phyloP scores from a whole-genome alignment of 1,140 invertebrate genomes.

The Aphidius ervi region DNA sequence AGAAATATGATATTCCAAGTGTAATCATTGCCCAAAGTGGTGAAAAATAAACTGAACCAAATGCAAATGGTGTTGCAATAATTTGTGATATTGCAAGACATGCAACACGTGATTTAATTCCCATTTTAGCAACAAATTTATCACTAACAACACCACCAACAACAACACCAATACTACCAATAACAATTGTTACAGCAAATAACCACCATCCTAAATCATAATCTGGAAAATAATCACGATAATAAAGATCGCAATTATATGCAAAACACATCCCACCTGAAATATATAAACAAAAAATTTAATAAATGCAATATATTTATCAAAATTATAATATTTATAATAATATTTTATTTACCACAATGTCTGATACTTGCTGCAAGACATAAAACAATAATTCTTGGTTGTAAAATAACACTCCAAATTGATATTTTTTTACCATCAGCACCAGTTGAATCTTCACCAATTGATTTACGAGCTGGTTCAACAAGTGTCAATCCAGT shows the following conservation, averaged over 20 bases:
- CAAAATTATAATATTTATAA: no score
- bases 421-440: slow-evolving; percentile 56
- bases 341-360: slow-evolving; percentile 61
- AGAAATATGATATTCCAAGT: slow-evolving; percentile 78
- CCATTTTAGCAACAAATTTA: slow-evolving; percentile 82
- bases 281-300: slow-evolving; percentile 22
- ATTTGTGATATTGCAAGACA: slow-evolving; percentile 81
- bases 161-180: slow-evolving; percentile 83
- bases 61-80: slow-evolving; percentile 81
- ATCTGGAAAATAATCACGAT: slow-evolving; percentile 80
- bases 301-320: not conserved
- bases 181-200: slow-evolving; percentile 79
- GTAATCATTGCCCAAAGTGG: slow-evolving; percentile 83
- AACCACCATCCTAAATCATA: slow-evolving; percentile 84
- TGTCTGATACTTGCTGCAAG: slow-evolving; percentile 86
- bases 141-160: slow-evolving; percentile 85
- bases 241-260: slow-evolving; percentile 86
- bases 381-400: slow-evolving; percentile 75
- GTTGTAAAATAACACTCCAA: slow-evolving; percentile 72
- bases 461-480: slow-evolving; percentile 69
- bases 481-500: slow-evolving; percentile 75
- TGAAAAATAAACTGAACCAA: slow-evolving; percentile 80
- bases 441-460: slow-evolving; percentile 56
- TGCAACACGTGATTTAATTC: slow-evolving; percentile 77
- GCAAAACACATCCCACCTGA: slow-evolving; percentile 82